Evolutionary conservation across 2,888 invertebrate genomes (phyloP).

Genomic region (Zygogramma bicolorata): DNA sequence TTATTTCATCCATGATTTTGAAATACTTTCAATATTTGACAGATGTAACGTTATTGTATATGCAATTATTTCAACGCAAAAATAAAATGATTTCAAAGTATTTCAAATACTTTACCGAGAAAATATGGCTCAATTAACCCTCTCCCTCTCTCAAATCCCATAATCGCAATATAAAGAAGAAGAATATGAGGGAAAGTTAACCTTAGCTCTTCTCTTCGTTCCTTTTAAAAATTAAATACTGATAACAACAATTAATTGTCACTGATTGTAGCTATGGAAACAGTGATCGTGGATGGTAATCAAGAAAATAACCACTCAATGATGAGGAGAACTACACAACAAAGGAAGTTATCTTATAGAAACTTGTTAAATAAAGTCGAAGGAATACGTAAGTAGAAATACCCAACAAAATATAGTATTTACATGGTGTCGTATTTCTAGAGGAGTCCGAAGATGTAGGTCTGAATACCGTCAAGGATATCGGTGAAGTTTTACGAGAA

Average conservation of each 20-base stretch:
- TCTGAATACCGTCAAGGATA: slow-evolving; percentile 51
- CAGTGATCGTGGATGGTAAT: slow-evolving; percentile 22
- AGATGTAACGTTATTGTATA: too few species aligned
- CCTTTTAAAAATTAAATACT: too few species aligned
- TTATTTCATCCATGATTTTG: too few species aligned
- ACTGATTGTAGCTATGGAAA: background rate
- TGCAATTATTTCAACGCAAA: too few species aligned
- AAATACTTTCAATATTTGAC: too few species aligned
- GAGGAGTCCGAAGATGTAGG: slow-evolving; percentile 48
- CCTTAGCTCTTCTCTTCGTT: too few species aligned
- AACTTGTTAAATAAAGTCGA: slow-evolving; percentile 54
- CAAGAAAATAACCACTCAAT: slow-evolving; percentile 33
- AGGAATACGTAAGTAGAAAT: slow-evolving; percentile 51
- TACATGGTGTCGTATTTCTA: slow-evolving; percentile 25
- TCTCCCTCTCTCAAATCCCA: too few species aligned
- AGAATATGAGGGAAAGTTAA: too few species aligned
- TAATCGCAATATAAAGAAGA: too few species aligned
- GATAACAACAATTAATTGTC: background rate
- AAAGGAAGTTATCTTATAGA: slow-evolving; percentile 50
- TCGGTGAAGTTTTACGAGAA: slow-evolving; percentile 56
- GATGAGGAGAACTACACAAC: slow-evolving; percentile 34
- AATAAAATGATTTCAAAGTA: too few species aligned
- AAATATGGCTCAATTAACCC: too few species aligned
- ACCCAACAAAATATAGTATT: background rate
- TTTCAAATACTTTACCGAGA: too few species aligned